phyloP scores from a whole-genome alignment of 2,888 invertebrate species.

The Dexiosoma caninum region DNA sequence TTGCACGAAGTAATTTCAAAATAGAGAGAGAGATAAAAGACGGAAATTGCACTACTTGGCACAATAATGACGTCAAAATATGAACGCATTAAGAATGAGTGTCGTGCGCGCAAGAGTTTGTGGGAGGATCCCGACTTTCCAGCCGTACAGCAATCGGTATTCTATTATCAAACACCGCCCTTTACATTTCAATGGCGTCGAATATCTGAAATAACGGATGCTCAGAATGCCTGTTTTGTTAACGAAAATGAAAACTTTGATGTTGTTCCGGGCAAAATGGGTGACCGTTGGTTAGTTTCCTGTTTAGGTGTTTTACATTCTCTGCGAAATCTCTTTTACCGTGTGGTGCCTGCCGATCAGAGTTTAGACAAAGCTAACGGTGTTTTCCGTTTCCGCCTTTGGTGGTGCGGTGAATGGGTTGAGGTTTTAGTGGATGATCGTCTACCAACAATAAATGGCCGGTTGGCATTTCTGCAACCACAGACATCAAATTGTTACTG shows the following conservation, averaged over 20 bases:
- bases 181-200: slow-evolving; percentile 95
- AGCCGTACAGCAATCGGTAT: slow-evolving; percentile 91
- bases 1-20: slow-evolving; percentile 15
- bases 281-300: slow-evolving; percentile 94
- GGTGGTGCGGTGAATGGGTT: slow-evolving; percentile 97
- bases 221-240: slow-evolving; percentile 79
- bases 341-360: slow-evolving; percentile 94
- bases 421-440: slow-evolving; percentile 94
- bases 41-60: too few species aligned
- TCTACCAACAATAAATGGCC: slow-evolving; percentile 91
- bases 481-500: slow-evolving; percentile 89
- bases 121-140: slow-evolving; percentile 97
- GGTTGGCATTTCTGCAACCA: slow-evolving; percentile 90
- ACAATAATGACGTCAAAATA: slow-evolving; percentile 79
- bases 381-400: slow-evolving; percentile 91
- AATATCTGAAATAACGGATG: slow-evolving; percentile 83
- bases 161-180: slow-evolving; percentile 96
- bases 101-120: slow-evolving; percentile 86
- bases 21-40: too few species aligned
- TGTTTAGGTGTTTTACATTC: slow-evolving; percentile 91
- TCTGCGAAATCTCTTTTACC: slow-evolving; percentile 91
- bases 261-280: slow-evolving; percentile 91
- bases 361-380: slow-evolving; percentile 86
- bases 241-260: slow-evolving; percentile 84
- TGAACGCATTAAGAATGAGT: slow-evolving; percentile 89